Evolutionary conservation across 2,113 vertebrate genomes (phyloP), one percentile per base, ranked within the genome.

Genomic region (Misgurnus mizolepis): DNA sequence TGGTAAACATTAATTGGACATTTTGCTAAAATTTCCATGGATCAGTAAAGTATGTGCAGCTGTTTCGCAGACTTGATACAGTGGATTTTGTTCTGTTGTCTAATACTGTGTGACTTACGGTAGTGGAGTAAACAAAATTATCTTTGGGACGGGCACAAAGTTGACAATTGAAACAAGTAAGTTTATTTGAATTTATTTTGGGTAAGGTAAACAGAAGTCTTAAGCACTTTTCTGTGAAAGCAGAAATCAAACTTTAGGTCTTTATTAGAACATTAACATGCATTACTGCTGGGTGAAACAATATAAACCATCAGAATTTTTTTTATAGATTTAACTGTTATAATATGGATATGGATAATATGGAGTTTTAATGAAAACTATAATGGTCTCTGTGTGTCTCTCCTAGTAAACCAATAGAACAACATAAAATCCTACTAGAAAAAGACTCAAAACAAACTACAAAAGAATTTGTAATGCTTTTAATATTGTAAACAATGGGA

Each of bases 121-220:
- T 11, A 7, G 34, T 78, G 71, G 71, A 12, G 22, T 1, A 8
- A 8, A 43, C 9, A 85, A 66, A 61, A 5, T 85, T 1, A 11
- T 81, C 7, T 85, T 86, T 78, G 81, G 86, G 18, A 67, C 18
- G 22, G 83, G 72, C 0, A 87, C 83, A 71, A 41, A 47, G 27
- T 60, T 88, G 61, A 15, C 67, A 45, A 55, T 88, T 18, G 45
- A 87, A 47, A 69, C 86, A 79, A 81, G 86, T 87, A 83, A 83
- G 81, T 69, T 50, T 14, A 49, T 61, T 27, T 65, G 6, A 43
- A 45, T 68, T 47, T 14, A 10, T 43, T 4, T 15, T 60, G 34
- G 15, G 50, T 14, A 53, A 12, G 12, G 49, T 53, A 12, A 53
- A 53, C 9, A 53, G 11, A 14, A 53, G 1, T 4, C 11, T 53